Conservation (phyloP, 2,888 invertebrate genomes). For the Cosmia pyralina region DNA sequence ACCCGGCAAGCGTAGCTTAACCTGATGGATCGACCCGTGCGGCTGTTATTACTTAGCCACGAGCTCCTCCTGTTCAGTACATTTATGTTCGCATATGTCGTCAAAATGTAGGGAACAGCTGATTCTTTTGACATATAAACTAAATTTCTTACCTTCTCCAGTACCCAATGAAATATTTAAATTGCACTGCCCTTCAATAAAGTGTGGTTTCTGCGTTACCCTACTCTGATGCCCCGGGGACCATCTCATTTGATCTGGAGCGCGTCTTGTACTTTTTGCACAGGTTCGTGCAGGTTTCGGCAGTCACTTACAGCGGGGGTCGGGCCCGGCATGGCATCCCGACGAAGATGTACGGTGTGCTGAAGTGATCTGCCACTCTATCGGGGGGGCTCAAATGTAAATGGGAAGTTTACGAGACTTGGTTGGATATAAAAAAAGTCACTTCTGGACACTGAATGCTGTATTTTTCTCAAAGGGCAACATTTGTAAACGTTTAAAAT, state of each 20-base stretch:
- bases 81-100: too few species aligned
- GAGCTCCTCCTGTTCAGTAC: too few species aligned
- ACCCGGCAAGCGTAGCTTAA: too few species aligned
- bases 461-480: not conserved
- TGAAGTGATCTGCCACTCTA: slow-evolving; percentile 43
- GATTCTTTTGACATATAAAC: too few species aligned
- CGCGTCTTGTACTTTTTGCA: slow-evolving; percentile 73
- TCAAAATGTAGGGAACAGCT: too few species aligned
- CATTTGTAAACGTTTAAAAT: not conserved
- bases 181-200: not conserved
- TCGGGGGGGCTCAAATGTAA: not conserved
- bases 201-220: slow-evolving; percentile 49
- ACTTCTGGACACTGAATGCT: not conserved
- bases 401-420: not conserved
- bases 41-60: too few species aligned
- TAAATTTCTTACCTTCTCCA: too few species aligned
- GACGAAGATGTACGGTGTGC: slow-evolving; percentile 37
- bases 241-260: slow-evolving; percentile 86
- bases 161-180: not conserved
- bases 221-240: slow-evolving; percentile 71
- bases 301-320: slow-evolving; percentile 71
- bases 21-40: too few species aligned
- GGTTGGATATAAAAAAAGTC: not conserved
- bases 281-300: slow-evolving; percentile 72
- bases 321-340: slow-evolving; percentile 46